Percentiles rank a stretch among this genome's conserved stretches.
phyloP scores from a whole-genome alignment of 2,888 invertebrate genomes.

The Cistogaster globosa region DNA sequence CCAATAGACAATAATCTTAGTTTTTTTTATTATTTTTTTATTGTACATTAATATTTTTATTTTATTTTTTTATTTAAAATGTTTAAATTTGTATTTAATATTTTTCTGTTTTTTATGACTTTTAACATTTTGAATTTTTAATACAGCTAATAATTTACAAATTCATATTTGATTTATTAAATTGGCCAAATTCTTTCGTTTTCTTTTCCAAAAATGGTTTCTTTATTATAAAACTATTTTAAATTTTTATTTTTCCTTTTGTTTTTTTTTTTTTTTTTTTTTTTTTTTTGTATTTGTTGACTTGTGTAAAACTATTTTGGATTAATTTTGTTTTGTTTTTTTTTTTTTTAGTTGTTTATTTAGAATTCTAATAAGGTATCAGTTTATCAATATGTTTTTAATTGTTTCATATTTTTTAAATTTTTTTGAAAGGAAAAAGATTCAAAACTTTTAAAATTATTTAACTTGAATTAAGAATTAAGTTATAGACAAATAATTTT shows the following conservation, averaged over 20 bases:
- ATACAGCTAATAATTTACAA: constrained; percentile 59
- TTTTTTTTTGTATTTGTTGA: constrained; percentile 50
- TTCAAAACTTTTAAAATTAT: not conserved
- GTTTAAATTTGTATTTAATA: constrained; percentile 46
- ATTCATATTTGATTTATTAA: constrained; percentile 42
- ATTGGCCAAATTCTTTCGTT: constrained; percentile 39
- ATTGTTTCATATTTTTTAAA: constrained; percentile 24
- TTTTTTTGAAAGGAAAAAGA: not conserved
- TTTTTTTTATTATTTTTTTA: constrained; percentile 48
- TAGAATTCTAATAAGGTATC: constrained; percentile 70
- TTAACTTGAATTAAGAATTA: not conserved
- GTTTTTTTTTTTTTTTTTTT: too few species aligned
- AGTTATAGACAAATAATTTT: not conserved
- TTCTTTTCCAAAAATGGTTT: constrained; percentile 30
- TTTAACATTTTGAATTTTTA: constrained; percentile 40
- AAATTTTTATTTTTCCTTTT: constrained; percentile 31
- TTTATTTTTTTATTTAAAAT: constrained; percentile 46
- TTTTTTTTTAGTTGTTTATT: constrained; percentile 28
- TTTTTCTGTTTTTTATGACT: constrained; percentile 30
- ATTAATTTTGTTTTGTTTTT: not conserved
- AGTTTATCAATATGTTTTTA: constrained; percentile 69
- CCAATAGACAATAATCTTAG: constrained; percentile 64
- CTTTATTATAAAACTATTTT: constrained; percentile 41
- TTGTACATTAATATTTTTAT: constrained; percentile 27
- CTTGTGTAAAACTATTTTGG: constrained; percentile 64